Evolutionary conservation across 1,140 invertebrate genomes (phyloP).

Genomic region (Aphelinus certus): DNA sequence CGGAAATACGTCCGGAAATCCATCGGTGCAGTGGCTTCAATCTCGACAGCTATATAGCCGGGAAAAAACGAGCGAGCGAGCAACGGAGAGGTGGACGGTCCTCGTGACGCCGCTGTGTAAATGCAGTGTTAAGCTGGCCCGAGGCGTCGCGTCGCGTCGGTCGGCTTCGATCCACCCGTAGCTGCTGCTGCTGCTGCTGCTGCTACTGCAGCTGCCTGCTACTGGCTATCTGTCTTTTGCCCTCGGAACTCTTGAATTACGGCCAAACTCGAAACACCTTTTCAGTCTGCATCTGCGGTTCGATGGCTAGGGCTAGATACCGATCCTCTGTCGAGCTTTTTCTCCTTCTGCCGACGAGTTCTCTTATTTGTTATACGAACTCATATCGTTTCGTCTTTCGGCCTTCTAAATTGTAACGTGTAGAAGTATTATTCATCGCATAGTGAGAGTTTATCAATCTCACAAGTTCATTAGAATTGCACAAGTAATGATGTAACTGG

Average conservation of each 20-base stretch:
- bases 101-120: conserved; percentile 34
- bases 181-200: too few relatives aligned
- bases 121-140: conserved; percentile 43
- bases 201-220: not conserved
- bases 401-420: too few relatives aligned
- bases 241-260: conserved; percentile 43
- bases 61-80: too few relatives aligned
- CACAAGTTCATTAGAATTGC: too few relatives aligned
- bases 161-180: conserved; percentile 39
- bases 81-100: too few relatives aligned
- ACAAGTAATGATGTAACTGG: too few relatives aligned
- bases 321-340: conserved; percentile 36
- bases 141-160: conserved; percentile 13
- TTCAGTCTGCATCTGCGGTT: conserved; percentile 23
- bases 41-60: too few relatives aligned
- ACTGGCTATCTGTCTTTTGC: conserved; percentile 26
- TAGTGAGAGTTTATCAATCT: too few relatives aligned
- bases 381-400: not conserved
- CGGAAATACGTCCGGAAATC: too few relatives aligned
- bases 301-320: conserved; percentile 24
- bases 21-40: too few relatives aligned
- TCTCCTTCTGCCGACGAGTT: not conserved
- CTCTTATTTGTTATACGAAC: not conserved
- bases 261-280: conserved; percentile 44
- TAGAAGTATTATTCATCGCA: too few relatives aligned